Percentiles rank a stretch among this genome's conserved stretches.
These are phyloP conservation scores for Drosophila birchii DNA, from an alignment of 2,888 invertebrate species.

Conservation along the genomic window DNA sequence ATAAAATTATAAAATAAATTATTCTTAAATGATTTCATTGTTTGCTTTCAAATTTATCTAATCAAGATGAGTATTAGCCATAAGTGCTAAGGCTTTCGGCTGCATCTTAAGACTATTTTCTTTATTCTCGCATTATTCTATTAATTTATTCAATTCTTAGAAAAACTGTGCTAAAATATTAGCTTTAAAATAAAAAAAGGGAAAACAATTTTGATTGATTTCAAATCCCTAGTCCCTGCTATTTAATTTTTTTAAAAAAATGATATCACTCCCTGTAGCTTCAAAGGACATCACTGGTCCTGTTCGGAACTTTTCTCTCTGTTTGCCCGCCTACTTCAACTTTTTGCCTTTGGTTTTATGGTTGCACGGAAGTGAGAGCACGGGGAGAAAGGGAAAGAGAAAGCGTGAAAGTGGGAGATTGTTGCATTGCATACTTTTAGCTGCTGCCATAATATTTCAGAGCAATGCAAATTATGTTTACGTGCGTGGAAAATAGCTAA, in stretches of 20 bases:
- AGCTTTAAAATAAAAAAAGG: neutral
- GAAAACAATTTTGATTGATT: neutral
- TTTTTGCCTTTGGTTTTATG: slow-evolving; percentile 34
- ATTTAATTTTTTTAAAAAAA: neutral
- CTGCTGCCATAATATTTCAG: slow-evolving; percentile 59
- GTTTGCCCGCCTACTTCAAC: slow-evolving; percentile 43
- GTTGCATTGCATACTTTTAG: slow-evolving; percentile 60
- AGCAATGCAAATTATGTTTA: slow-evolving; percentile 64
- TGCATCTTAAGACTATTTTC: neutral
- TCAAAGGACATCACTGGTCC: slow-evolving; percentile 18
- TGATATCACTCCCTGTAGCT: too few relatives aligned
- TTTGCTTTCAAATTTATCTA: neutral
- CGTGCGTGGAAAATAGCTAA: slow-evolving; percentile 48
- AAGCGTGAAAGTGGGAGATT: slow-evolving; percentile 27
- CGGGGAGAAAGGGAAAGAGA: neutral
- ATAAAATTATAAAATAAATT: too few relatives aligned
- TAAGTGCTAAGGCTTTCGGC: too few relatives aligned
- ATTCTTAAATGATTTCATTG: neutral
- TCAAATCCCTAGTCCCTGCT: neutral
- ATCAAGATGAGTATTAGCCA: too few relatives aligned
- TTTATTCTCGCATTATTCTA: neutral
- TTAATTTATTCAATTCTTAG: neutral
- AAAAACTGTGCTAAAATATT: neutral
- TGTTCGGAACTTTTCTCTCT: slow-evolving; percentile 3
- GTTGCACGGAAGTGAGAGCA: neutral